A percentile compares a stretch with the other conserved stretches of the same genome.
Conservation (phyloP, 2,113 vertebrate species). For the Hoplias malabaricus region DNA sequence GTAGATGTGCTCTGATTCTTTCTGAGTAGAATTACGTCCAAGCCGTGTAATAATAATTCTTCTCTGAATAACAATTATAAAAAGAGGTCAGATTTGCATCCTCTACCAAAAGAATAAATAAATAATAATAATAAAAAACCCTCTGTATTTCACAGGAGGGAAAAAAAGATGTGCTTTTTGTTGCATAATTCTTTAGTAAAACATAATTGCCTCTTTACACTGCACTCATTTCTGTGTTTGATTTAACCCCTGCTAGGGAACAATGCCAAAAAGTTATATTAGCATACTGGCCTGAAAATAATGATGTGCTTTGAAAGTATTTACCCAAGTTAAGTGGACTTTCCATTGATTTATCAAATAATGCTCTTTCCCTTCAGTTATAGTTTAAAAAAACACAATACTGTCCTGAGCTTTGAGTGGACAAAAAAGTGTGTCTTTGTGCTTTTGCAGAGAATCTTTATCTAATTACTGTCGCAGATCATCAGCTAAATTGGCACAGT, state of each 20-base stretch:
- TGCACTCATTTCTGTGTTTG: neutral
- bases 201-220: neutral
- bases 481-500: constrained; percentile 30
- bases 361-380: neutral
- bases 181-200: neutral
- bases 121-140: no score
- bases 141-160: neutral
- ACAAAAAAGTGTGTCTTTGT: neutral
- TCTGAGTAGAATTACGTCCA: constrained; percentile 15
- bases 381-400: constrained; percentile 11
- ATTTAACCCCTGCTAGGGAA: constrained; percentile 26
- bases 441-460: constrained; percentile 4
- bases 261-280: neutral
- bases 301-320: constrained; percentile 22
- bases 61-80: constrained; percentile 15
- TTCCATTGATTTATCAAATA: constrained; percentile 26
- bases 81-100: constrained; percentile 35
- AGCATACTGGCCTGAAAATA: constrained; percentile 20
- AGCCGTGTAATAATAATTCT: constrained; percentile 5
- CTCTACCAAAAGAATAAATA: neutral
- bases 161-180: neutral
- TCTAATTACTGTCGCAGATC: constrained; percentile 38
- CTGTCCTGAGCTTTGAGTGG: neutral
- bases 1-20: constrained; percentile 16
- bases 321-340: neutral